phyloP scores from a whole-genome alignment of 2,797 vertebrate species.

The Prionace glauca region DNA sequence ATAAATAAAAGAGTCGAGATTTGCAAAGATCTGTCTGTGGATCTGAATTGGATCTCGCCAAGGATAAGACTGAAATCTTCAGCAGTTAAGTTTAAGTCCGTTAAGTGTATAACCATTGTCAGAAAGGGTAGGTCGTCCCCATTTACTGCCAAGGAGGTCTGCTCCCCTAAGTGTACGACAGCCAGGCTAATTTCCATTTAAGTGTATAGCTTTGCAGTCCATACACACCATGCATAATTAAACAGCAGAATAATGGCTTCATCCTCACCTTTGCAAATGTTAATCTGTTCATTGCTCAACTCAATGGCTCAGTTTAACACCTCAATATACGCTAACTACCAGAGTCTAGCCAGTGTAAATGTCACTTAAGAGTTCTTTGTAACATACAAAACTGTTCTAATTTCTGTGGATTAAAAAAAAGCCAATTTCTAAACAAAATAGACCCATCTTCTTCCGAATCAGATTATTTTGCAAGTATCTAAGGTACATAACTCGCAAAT shows the following conservation, averaged over 20 bases:
- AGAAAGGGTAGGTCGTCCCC: neutral
- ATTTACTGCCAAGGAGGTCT: neutral
- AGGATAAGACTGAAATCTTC: neutral
- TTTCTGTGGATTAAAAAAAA: neutral
- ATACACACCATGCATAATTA: conserved; percentile 38
- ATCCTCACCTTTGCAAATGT: conserved; percentile 38
- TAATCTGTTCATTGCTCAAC: conserved; percentile 39
- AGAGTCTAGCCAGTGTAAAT: conserved; percentile 21
- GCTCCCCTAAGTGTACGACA: conserved; percentile 15
- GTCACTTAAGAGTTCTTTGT: conserved; percentile 35
- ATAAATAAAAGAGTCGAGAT: neutral
- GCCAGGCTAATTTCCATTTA: conserved; percentile 34
- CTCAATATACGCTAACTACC: conserved; percentile 31
- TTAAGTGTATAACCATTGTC: neutral
- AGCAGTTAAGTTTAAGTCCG: neutral
- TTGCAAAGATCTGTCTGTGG: neutral
- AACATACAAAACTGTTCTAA: neutral
- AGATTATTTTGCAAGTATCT: neutral
- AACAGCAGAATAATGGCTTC: conserved; percentile 36
- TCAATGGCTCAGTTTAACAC: conserved; percentile 38
- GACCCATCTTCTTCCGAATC: neutral
- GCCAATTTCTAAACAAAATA: neutral
- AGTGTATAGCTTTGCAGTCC: conserved; percentile 34
- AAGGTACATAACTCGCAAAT: neutral
- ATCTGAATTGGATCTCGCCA: neutral